These are phyloP conservation scores for Caenorhabditis panamensis DNA, from an alignment of 2,888 invertebrate species.

Conservation along the genomic window DNA sequence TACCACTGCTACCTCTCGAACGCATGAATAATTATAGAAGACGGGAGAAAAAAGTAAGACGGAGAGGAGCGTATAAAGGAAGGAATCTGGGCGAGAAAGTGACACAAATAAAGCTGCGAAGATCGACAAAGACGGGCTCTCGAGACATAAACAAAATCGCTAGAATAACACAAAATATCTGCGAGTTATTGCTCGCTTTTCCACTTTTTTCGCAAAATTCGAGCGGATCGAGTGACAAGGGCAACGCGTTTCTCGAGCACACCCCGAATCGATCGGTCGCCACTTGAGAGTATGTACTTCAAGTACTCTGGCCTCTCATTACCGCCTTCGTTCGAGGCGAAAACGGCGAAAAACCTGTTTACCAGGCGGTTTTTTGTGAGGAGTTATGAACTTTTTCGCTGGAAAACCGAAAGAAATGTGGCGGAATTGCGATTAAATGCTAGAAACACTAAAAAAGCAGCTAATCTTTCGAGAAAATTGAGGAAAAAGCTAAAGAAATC, in stretches of 20 bases:
- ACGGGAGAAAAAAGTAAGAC: slow-evolving; percentile 1
- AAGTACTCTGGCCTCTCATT: slow-evolving; percentile 57
- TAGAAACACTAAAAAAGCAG: not conserved
- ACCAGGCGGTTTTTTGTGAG: slow-evolving; percentile 4
- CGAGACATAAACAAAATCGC: not conserved
- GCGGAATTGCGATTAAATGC: no score
- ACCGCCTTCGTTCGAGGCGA: slow-evolving; percentile 37
- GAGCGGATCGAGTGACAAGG: slow-evolving; percentile 35
- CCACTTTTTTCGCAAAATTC: not conserved
- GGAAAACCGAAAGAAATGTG: no score
- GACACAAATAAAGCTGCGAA: not conserved
- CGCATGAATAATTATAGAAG: slow-evolving; percentile 43
- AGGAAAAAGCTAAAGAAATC: not conserved
- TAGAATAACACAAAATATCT: not conserved
- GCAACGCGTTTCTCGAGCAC: slow-evolving; percentile 41
- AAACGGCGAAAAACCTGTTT: slow-evolving; percentile 52
- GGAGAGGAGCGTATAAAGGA: slow-evolving; percentile 1
- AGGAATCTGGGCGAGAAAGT: slow-evolving; percentile 1
- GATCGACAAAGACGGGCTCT: not conserved
- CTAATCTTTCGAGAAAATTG: not conserved
- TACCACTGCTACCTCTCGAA: slow-evolving; percentile 23
- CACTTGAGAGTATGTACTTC: slow-evolving; percentile 58
- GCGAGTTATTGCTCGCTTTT: not conserved
- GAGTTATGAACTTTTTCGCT: no score
- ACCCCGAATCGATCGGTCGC: slow-evolving; percentile 46